These are phyloP conservation scores for Ceratina australensis DNA, from an alignment of 1,140 invertebrate genomes.

Conservation along the genomic window DNA sequence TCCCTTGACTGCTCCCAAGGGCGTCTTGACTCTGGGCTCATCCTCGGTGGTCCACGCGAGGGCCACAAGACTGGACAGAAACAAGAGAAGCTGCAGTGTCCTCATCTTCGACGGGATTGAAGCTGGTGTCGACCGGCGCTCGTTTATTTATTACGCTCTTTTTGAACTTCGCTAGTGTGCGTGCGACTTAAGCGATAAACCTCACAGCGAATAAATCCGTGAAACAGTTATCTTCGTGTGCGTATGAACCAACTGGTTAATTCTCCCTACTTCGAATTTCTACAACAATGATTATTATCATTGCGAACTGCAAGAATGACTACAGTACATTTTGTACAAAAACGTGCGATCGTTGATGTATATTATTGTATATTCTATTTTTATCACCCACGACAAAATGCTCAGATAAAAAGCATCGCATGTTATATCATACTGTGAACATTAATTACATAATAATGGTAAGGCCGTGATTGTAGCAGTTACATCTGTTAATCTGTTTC, in stretches of 20 bases:
- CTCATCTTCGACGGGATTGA: slow-evolving; percentile 6
- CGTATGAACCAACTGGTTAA: not conserved
- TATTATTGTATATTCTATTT: too few species aligned
- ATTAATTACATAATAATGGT: not conserved
- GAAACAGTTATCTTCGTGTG: too few species aligned
- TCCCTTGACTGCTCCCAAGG: slow-evolving; percentile 69
- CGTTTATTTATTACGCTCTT: slow-evolving; percentile 14
- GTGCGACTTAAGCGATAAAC: not conserved
- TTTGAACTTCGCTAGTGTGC: not conserved
- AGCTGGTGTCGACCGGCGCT: too few species aligned
- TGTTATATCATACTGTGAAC: not conserved
- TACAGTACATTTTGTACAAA: not conserved
- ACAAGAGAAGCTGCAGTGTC: not conserved
- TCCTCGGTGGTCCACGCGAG: not conserved
- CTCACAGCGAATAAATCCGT: too few species aligned
- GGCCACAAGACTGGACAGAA: not conserved
- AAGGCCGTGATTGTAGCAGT: not conserved
- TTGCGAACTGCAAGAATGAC: too few species aligned
- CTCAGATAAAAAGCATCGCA: slow-evolving; percentile 1
- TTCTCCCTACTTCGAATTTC: not conserved
- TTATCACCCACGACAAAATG: not conserved
- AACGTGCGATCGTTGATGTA: too few species aligned
- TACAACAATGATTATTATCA: not conserved
- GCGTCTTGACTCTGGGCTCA: slow-evolving; percentile 66
- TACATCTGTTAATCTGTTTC: not conserved